Base-by-base conservation (phyloP, 2,888 invertebrate species). In the Cephalotes varians region DNA sequence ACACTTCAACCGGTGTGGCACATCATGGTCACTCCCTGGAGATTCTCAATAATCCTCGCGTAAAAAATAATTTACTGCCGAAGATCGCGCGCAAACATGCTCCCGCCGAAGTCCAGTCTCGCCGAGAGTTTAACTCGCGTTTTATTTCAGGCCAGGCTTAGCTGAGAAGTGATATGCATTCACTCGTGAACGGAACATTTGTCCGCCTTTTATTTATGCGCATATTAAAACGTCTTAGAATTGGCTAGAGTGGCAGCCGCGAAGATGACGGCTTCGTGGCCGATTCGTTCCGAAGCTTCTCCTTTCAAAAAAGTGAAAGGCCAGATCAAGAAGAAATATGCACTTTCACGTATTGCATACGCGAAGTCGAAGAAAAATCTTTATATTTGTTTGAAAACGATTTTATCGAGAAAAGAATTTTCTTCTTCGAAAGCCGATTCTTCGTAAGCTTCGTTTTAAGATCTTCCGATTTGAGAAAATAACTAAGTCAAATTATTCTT, bases 161-260 rank as follows among this genome's bases (percentile, higher is more conserved):
- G 69, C 31, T 28, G 58, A 31, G 58, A 40, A 44, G 40, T 84
- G 83, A 87, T 85, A 82, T 82, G 74, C 80, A 84, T 85, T 89
- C 85, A 88, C 88, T 90, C 85, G 85, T 87, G 87, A 31, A 60
- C 28, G 86, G 85, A 90, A 89, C 87, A 89, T 91, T 89, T 85
- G 86, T 88, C 87, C 81, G 77, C 67, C 69, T 82, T 87, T 90
- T 91, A 88, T 91, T 91, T 91, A 90, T 87, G 82, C 84, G 83
- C 81, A 86, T 83, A 87, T 90, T 86, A 90, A 88, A 90, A 87
- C 76, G 89, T 83, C 88, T 84, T 51, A 64, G 51, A 64, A 64
- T 37, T 37, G 82, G 18, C 83, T 74, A 83, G 82, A 85, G 82
- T 76, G 60, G 60, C 34, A 80, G 71, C 77, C 56, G 80, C 74